Percentiles rank a stretch among this genome's conserved stretches.
Evolutionary conservation across 2,888 invertebrate genomes (phyloP).

Genomic region (Acanthoscelides obtectus): DNA sequence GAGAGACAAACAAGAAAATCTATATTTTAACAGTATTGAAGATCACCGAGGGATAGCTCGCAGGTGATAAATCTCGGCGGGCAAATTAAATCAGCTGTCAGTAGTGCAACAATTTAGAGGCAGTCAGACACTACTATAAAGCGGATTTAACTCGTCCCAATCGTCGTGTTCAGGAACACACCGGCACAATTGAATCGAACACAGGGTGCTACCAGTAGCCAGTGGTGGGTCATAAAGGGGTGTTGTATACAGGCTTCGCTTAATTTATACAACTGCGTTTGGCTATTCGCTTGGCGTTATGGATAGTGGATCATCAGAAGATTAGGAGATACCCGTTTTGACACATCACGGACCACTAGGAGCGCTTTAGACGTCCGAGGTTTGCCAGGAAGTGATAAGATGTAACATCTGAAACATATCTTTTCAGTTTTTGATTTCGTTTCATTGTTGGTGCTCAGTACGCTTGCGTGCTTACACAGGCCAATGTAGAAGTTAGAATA

Average conservation of each 20-base stretch:
- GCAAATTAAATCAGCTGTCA: background rate
- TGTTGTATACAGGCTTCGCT: background rate
- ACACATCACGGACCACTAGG: too few relatives aligned
- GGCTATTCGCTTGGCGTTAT: background rate
- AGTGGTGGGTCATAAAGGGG: background rate
- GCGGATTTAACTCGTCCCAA: background rate
- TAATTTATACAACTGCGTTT: background rate
- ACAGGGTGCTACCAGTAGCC: background rate
- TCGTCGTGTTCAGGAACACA: background rate
- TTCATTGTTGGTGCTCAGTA: too few relatives aligned
- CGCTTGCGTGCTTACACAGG: too few relatives aligned
- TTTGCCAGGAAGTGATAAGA: too few relatives aligned
- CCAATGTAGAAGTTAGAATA: too few relatives aligned
- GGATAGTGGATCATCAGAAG: too few relatives aligned
- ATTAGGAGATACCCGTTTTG: too few relatives aligned
- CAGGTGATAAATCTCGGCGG: background rate
- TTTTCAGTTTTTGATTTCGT: too few relatives aligned
- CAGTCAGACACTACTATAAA: background rate
- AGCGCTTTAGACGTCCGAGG: too few relatives aligned
- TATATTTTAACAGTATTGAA: background rate
- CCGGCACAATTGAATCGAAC: background rate
- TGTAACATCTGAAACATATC: too few relatives aligned
- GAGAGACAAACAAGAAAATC: background rate
- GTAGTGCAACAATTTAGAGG: background rate
- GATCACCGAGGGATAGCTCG: background rate